Evolutionary conservation across 2,797 vertebrate species (phyloP).

Genomic region (Lepus oiostolus): DNA sequence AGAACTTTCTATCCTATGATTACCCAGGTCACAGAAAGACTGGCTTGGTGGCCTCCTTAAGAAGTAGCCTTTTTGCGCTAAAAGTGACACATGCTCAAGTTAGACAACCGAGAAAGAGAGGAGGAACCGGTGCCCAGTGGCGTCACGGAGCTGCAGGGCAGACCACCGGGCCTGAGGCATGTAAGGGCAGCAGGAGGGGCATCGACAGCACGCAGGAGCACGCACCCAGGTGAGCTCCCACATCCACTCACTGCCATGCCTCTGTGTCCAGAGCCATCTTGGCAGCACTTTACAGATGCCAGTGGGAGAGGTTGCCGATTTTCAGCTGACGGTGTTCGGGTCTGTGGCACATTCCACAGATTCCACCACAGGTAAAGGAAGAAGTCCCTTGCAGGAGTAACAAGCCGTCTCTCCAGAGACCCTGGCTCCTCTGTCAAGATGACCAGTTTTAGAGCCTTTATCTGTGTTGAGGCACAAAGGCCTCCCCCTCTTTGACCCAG

Average conservation of each 20-base stretch:
- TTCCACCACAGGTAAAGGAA: constrained; percentile 27
- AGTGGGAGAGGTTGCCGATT: not conserved
- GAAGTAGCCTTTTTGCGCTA: not conserved
- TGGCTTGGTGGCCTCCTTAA: not conserved
- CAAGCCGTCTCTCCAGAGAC: too few species aligned
- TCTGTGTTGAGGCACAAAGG: not conserved
- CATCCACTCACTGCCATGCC: too few species aligned
- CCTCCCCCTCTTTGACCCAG: not conserved
- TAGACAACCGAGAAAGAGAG: constrained; percentile 3
- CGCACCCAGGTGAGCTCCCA: not conserved
- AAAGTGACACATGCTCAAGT: not conserved
- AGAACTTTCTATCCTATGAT: not conserved
- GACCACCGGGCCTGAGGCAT: not conserved
- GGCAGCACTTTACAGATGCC: not conserved
- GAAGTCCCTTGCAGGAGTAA: constrained; percentile 2
- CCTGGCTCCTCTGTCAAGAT: not conserved
- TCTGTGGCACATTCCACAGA: not conserved
- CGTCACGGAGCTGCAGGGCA: not conserved
- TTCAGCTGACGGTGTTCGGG: not conserved
- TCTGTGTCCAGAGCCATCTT: not conserved
- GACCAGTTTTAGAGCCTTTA: not conserved
- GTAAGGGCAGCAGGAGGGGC: not conserved
- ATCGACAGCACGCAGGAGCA: not conserved
- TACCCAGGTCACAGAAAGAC: not conserved
- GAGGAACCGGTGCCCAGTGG: not conserved